Base-by-base conservation (phyloP, 2,888 invertebrate genomes). In the Nysson spinosus region DNA sequence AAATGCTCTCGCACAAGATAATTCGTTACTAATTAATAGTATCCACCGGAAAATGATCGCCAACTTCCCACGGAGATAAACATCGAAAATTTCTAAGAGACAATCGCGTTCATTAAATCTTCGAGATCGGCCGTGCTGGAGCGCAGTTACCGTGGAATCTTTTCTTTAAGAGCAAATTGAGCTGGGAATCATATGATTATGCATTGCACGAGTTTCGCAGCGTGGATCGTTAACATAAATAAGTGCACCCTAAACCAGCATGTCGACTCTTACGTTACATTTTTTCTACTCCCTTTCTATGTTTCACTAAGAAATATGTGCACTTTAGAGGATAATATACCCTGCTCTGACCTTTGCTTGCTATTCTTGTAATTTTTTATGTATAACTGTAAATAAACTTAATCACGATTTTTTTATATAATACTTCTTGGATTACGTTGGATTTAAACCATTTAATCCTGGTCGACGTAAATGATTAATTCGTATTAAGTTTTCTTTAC, bases 21-120 rank as follows among this genome's bases (percentile, higher is more conserved):
- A 71, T 75, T 75, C 63, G 60, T 63, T 37, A 63, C 72, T 75
- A 75, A 74, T 71, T 74, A 74, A 75, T 69, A 71, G 61, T 52
- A 30, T 12, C 37, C 58, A 35, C 20, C 12, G 17, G 16, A 20
- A 24, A 51, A 37, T 44, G 74, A 72, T 69, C 60, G 47, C 42
- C 22, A 3, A 19, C 12, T 69, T 75, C 75, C 40, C 74, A 75
- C 62, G 57, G 12, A 19, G 75, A 75, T 75, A 69, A 44, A 20
- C 30, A 75, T 75, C 72, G 16, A 35, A 52, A 67, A 64, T 67
- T 64, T 69, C 57, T 54, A 26, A 40, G 43, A 26, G 58, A 58
- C 43, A 58, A 69, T 65, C 63, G 40, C 34, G 37, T 39, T 72
- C 65, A 35, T 75, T 72, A 65, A 58, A 60, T 61, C 44, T 28